Evolutionary conservation across 2,113 vertebrate genomes (phyloP).

Genomic region (Mohoua ochrocephala): DNA sequence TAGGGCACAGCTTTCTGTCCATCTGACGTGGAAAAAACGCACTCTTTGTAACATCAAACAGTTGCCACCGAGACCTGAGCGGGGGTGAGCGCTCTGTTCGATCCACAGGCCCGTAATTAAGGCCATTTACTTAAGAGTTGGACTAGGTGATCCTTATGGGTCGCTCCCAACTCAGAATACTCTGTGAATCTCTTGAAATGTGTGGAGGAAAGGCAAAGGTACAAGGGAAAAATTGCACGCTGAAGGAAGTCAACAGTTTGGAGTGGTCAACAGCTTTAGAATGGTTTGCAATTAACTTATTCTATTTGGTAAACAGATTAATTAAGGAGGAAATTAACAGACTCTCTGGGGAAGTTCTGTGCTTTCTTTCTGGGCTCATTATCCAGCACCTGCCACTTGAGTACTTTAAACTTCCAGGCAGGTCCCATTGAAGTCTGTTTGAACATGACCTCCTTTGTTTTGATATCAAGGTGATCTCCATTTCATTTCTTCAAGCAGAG

Average conservation of each 20-base stretch:
- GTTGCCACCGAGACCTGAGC: fast-evolving
- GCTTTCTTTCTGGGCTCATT: neutral
- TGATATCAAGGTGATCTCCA: neutral
- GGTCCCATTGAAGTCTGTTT: neutral
- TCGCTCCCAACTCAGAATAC: no score
- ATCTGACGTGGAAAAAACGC: fast-evolving
- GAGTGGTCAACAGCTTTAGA: no score
- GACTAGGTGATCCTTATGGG: neutral
- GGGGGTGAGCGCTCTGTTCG: fast-evolving
- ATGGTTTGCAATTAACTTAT: neutral
- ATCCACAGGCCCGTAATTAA: fast-evolving
- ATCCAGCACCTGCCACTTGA: neutral
- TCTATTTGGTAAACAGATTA: neutral
- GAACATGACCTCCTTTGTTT: constrained; percentile 30
- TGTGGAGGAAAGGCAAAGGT: neutral
- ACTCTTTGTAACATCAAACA: fast-evolving
- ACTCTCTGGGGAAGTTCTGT: neutral
- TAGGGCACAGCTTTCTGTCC: neutral
- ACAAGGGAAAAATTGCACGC: fast-evolving
- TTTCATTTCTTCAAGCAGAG: constrained; percentile 26
- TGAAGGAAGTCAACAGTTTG: neutral
- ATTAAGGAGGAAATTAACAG: neutral
- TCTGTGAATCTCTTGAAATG: neutral
- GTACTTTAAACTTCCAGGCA: neutral
- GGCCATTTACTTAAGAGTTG: neutral